These are phyloP conservation scores for Harpegnathos saltator DNA, from an alignment of 1,140 invertebrate genomes.

Conservation along the genomic window DNA sequence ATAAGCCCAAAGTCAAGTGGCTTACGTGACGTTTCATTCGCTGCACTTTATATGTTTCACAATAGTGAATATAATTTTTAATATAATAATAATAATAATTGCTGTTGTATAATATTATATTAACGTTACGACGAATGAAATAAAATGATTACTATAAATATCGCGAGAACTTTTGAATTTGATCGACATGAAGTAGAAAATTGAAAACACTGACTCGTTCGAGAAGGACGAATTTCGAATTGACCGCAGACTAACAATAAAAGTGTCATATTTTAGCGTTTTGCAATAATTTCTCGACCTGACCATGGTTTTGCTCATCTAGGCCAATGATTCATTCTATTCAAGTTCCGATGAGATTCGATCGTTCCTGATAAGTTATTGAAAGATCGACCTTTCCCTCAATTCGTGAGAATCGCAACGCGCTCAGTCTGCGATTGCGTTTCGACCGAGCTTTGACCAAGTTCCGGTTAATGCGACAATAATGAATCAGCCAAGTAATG, in stretches of 20 bases:
- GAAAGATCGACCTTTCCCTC: slow-evolving; percentile 67
- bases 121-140: neutral
- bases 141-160: neutral
- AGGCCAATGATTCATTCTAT: slow-evolving; percentile 50
- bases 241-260: too few relatives aligned
- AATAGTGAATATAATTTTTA: too few relatives aligned
- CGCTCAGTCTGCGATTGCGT: slow-evolving; percentile 52
- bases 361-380: slow-evolving; percentile 74
- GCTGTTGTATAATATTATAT: neutral
- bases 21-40: neutral
- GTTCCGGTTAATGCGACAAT: slow-evolving; percentile 39
- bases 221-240: neutral
- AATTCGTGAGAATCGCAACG: slow-evolving; percentile 26
- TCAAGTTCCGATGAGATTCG: slow-evolving; percentile 68
- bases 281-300: neutral
- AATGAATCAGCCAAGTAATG: slow-evolving; percentile 68
- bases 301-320: slow-evolving; percentile 20
- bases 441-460: neutral
- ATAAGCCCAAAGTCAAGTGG: neutral
- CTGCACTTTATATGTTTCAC: neutral
- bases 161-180: neutral
- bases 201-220: too few relatives aligned
- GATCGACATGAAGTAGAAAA: slow-evolving; percentile 4
- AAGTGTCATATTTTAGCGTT: neutral
- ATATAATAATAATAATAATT: neutral